Conservation (phyloP, 2,113 vertebrate species). For the Psephotus haematonotus region DNA sequence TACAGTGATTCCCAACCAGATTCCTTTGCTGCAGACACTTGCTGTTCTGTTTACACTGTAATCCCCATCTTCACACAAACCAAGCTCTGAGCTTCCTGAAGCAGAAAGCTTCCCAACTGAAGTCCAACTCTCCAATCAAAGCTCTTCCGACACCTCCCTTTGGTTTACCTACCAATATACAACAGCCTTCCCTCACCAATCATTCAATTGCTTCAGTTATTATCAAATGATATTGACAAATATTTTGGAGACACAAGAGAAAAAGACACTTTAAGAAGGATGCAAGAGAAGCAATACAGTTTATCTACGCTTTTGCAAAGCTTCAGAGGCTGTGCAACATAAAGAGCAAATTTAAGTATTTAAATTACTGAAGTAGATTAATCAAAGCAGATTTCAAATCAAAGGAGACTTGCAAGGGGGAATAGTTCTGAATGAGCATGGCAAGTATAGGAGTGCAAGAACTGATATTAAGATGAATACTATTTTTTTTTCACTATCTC, state of each 20-base stretch:
- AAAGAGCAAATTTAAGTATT: neutral
- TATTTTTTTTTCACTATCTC: neutral
- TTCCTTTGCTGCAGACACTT: neutral
- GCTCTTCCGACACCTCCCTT: neutral
- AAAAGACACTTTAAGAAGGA: neutral
- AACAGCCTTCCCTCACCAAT: neutral
- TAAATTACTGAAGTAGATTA: neutral
- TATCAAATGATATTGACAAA: neutral
- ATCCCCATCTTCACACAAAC: neutral
- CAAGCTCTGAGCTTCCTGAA: neutral
- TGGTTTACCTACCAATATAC: neutral
- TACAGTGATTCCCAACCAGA: neutral
- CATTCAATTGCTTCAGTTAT: neutral
- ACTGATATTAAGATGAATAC: neutral
- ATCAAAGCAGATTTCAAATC: conserved; percentile 2
- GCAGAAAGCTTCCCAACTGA: neutral
- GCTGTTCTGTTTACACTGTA: neutral
- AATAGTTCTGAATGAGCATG: neutral
- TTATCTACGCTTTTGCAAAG: neutral
- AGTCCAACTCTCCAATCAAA: neutral
- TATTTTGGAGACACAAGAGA: neutral
- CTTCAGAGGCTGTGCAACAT: neutral
- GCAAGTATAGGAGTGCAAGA: neutral
- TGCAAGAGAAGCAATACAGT: neutral
- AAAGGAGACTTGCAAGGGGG: neutral